These are phyloP conservation scores for Athalia cordata DNA, from an alignment of 2,888 invertebrate genomes.

Conservation along the genomic window DNA sequence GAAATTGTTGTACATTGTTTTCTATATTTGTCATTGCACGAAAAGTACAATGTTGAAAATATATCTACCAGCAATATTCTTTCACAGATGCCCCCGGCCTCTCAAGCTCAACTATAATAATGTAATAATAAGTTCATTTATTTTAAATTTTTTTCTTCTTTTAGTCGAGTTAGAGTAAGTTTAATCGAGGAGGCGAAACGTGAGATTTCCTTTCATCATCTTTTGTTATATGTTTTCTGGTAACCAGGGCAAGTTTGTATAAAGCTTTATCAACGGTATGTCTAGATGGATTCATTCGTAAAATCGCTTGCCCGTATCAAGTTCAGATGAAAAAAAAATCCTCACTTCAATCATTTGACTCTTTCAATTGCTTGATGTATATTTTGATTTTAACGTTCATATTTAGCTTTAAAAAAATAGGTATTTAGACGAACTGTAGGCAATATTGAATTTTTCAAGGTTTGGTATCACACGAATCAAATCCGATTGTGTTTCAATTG, in stretches of 20 bases:
- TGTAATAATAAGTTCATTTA: constrained; percentile 51
- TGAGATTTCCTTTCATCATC: constrained; percentile 50
- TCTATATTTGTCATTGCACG: constrained; percentile 37
- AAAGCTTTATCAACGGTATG: constrained; percentile 55
- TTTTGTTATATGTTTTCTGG: constrained; percentile 32
- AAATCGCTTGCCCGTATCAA: constrained; percentile 4
- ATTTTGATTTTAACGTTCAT: constrained; percentile 28
- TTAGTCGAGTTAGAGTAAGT: constrained; percentile 45
- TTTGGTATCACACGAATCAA: constrained; percentile 6
- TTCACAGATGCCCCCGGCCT: constrained; percentile 65
- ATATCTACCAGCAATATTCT: constrained; percentile 46
- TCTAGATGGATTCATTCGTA: not conserved
- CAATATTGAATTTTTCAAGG: constrained; percentile 19
- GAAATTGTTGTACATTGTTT: constrained; percentile 24
- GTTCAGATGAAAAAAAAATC: not conserved
- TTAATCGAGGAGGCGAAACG: constrained; percentile 50
- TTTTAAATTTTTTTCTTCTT: constrained; percentile 39
- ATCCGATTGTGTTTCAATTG: constrained; percentile 29
- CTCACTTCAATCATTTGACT: not conserved
- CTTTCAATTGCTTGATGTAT: constrained; percentile 23
- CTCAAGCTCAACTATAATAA: constrained; percentile 53
- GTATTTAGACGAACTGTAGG: constrained; percentile 30
- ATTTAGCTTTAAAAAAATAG: constrained; percentile 44
- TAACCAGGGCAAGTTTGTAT: constrained; percentile 50
- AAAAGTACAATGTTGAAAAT: constrained; percentile 41